These are phyloP conservation scores for Stomatorhinus ivindoensis DNA, from an alignment of 2,113 vertebrate genomes.

Conservation along the genomic window DNA sequence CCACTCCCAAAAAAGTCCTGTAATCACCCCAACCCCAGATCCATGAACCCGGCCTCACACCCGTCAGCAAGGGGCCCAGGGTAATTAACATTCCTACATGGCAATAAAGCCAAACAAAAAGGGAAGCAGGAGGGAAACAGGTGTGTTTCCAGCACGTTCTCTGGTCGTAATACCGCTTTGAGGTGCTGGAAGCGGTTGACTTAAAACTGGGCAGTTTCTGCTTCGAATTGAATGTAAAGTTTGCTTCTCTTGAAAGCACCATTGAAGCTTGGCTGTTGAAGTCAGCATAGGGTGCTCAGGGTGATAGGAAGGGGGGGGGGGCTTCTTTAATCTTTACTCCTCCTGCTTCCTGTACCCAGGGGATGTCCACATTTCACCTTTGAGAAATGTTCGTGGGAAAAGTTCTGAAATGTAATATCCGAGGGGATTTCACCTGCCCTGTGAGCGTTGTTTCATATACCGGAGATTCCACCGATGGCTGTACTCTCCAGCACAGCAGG, in stretches of 20 bases:
- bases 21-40: not conserved
- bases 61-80: not conserved
- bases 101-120: constrained; percentile 56
- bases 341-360: not conserved
- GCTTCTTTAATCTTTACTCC: not conserved
- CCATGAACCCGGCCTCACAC: not conserved
- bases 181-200: not conserved
- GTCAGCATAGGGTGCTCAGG: not conserved
- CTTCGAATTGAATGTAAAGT: not conserved
- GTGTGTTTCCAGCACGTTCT: constrained; percentile 40
- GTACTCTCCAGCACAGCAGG: not conserved
- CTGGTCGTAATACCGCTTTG: not conserved
- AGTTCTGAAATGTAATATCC: not conserved
- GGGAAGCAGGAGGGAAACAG: constrained; percentile 46
- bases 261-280: not conserved
- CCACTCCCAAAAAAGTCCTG: not conserved
- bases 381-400: not conserved
- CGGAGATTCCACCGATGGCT: not conserved
- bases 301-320: not conserved
- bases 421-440: not conserved
- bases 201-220: not conserved
- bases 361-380: not conserved
- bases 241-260: not conserved
- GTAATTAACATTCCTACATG: constrained; percentile 64
- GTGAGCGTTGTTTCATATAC: not conserved